Percentiles rank a stretch among this genome's conserved stretches.
phyloP scores from a whole-genome alignment of 2,113 vertebrate species.

The Rana temporaria region DNA sequence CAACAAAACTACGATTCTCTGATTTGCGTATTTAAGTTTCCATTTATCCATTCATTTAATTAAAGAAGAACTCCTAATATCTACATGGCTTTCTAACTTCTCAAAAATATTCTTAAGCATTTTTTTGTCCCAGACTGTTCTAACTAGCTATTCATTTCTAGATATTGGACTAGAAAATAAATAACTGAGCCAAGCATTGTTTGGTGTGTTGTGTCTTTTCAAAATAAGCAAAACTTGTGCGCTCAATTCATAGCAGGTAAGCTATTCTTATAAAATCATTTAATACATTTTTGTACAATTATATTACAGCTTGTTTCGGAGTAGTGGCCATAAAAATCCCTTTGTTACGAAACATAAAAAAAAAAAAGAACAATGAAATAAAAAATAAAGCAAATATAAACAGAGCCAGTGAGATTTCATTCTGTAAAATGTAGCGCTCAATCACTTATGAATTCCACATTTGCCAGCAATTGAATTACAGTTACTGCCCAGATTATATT shows the following conservation, averaged over 20 bases:
- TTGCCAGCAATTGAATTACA: neutral
- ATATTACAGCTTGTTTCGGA: slow-evolving; percentile 31
- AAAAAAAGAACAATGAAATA: neutral
- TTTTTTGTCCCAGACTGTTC: neutral
- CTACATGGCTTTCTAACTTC: neutral
- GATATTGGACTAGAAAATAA: neutral
- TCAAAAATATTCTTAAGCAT: slow-evolving; percentile 23
- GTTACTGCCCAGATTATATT: neutral
- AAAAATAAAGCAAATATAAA: slow-evolving; percentile 23
- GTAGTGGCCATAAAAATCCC: slow-evolving; percentile 15
- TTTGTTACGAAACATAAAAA: slow-evolving; percentile 12
- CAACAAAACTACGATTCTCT: neutral
- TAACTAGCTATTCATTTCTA: slow-evolving; percentile 1
- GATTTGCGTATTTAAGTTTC: slow-evolving; percentile 5
- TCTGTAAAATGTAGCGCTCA: neutral
- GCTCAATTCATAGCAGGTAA: slow-evolving; percentile 9
- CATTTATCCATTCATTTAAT: neutral
- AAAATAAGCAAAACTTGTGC: slow-evolving; percentile 2
- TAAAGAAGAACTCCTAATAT: neutral
- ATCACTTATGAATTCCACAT: slow-evolving; percentile 1
- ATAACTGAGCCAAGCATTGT: neutral
- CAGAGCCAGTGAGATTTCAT: neutral
- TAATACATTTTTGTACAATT: slow-evolving; percentile 40
- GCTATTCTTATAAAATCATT: neutral
- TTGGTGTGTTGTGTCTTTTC: slow-evolving; percentile 21